phyloP scores from a whole-genome alignment of 2,888 invertebrate species.

The Atrina japonica region DNA sequence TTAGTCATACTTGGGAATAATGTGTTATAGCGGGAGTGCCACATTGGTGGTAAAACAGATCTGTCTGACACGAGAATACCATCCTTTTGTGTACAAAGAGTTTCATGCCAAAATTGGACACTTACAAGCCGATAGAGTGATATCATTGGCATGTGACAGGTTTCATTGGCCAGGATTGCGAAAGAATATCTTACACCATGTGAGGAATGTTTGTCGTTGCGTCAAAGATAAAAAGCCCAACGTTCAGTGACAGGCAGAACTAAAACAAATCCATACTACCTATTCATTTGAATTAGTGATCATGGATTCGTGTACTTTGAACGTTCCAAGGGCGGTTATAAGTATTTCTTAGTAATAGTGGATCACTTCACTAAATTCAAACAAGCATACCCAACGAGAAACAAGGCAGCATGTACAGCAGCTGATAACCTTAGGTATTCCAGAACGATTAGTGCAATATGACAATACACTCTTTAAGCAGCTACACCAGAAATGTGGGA shows the following conservation, averaged over 20 bases:
- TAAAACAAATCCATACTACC: conserved; percentile 37
- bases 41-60: too few relatives aligned
- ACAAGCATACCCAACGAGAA: conserved; percentile 41
- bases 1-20: conserved; percentile 12
- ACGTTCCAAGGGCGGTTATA: conserved; percentile 43
- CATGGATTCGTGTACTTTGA: conserved; percentile 49
- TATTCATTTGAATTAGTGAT: conserved; percentile 45
- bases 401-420: conserved; percentile 38
- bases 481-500: conserved; percentile 27
- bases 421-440: conserved; percentile 45
- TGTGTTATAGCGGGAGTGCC: too few relatives aligned
- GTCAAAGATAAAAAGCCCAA: conserved; percentile 35
- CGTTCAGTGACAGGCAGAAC: conserved; percentile 16
- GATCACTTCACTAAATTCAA: conserved; percentile 44
- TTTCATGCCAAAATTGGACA: conserved; percentile 50
- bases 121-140: conserved; percentile 39
- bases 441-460: conserved; percentile 41
- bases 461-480: conserved; percentile 42
- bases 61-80: too few relatives aligned
- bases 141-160: conserved; percentile 34
- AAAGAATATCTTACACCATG: conserved; percentile 29
- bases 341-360: conserved; percentile 44
- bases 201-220: conserved; percentile 32
- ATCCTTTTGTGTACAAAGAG: conserved; percentile 16
- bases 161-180: conserved; percentile 51